Conservation (phyloP, 2,113 vertebrate species). For the Desmodus rotundus region DNA sequence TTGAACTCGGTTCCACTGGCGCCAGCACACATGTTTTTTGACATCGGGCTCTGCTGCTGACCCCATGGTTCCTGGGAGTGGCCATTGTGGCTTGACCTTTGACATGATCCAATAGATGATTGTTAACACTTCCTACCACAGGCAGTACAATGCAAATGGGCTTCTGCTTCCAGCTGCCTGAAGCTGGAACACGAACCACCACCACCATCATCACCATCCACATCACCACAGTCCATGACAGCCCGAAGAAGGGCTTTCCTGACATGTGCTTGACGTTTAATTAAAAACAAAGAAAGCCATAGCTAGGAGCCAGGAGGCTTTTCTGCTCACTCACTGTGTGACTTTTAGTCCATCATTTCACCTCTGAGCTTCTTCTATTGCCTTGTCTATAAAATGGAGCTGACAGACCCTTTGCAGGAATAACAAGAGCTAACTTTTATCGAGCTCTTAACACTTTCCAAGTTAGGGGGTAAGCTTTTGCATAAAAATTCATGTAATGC, state of each 20-base stretch:
- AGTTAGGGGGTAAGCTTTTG: neutral
- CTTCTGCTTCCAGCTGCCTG: neutral
- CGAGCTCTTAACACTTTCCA: neutral
- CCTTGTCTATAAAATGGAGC: neutral
- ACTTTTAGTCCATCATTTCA: neutral
- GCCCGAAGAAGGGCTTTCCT: neutral
- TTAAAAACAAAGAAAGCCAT: neutral
- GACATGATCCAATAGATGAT: neutral
- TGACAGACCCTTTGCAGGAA: neutral
- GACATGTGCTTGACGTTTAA: neutral
- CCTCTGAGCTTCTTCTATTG: neutral
- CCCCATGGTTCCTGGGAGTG: neutral
- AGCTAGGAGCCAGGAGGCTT: neutral
- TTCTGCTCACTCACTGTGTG: neutral
- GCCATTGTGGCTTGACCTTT: neutral
- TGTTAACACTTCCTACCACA: neutral
- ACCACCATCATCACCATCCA: fast-evolving
- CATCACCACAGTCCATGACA: neutral
- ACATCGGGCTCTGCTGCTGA: too few relatives aligned
- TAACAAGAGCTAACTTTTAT: neutral
- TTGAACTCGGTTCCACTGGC: neutral
- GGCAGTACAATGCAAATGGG: too few relatives aligned
- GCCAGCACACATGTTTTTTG: neutral
- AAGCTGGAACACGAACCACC: neutral
- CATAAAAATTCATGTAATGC: neutral